A percentile compares a stretch with the other conserved stretches of the same genome.
These are phyloP conservation scores for Melanotaenia pygmaea DNA, from an alignment of 2,797 vertebrate species.

Conservation along the genomic window DNA sequence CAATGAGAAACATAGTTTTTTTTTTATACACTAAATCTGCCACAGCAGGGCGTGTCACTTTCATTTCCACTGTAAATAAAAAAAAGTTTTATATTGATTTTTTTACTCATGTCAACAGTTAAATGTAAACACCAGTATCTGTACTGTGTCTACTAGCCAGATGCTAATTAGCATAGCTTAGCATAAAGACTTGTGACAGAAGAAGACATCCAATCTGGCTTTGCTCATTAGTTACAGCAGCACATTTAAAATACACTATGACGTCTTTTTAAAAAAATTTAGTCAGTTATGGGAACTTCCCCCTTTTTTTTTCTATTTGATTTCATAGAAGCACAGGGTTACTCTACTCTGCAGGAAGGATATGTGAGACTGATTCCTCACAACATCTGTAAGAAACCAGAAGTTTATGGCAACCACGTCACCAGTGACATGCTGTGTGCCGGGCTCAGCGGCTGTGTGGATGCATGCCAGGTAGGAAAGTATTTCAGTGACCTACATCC, in stretches of 20 bases:
- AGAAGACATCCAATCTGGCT: neutral
- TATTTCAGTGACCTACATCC: neutral
- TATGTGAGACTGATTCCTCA: slow-evolving; percentile 85
- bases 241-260: neutral
- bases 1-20: neutral
- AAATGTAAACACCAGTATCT: neutral
- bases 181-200: neutral
- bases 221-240: neutral
- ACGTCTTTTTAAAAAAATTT: neutral
- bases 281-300: too few species aligned
- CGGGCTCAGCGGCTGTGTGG: slow-evolving; percentile 79
- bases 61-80: neutral
- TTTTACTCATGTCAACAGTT: neutral
- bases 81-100: neutral
- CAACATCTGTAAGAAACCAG: slow-evolving; percentile 84
- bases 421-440: slow-evolving; percentile 93
- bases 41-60: neutral
- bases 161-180: neutral
- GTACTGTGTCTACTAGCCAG: neutral
- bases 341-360: slow-evolving; percentile 88
- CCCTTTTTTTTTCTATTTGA: slow-evolving; percentile 9
- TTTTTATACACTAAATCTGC: neutral
- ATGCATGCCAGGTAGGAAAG: slow-evolving; percentile 92
- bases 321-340: slow-evolving; percentile 79
- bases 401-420: slow-evolving; percentile 90